These are phyloP conservation scores for Metridium senile DNA, from an alignment of 92 coral and sea anemone genomes.

Conservation along the genomic window DNA sequence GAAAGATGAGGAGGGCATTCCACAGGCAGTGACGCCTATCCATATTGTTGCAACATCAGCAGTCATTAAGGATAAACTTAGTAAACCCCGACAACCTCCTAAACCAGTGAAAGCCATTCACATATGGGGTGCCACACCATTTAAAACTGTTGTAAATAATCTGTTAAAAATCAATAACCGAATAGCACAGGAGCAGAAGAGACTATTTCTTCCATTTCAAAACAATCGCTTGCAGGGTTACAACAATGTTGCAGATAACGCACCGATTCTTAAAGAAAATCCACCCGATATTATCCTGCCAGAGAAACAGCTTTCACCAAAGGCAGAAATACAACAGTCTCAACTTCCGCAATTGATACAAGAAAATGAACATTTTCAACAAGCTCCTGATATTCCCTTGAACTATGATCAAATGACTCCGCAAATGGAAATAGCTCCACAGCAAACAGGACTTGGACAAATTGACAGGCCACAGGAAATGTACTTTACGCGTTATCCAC, in stretches of 20 bases:
- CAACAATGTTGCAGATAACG: conserved; percentile 6
- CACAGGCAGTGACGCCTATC: conserved; percentile 72
- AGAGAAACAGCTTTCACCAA: not conserved
- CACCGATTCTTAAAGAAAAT: not conserved
- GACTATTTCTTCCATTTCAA: conserved; percentile 61
- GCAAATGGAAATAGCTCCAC: no score
- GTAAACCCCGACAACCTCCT: conserved; percentile 50
- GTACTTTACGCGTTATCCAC: conserved; percentile 6
- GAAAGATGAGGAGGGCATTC: conserved; percentile 37
- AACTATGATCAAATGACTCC: conserved; percentile 8
- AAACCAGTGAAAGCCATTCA: conserved; percentile 88
- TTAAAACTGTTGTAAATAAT: conserved; percentile 76
- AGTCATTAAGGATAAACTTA: conserved; percentile 66
- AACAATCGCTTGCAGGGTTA: conserved; percentile 25
- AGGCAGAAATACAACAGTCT: not conserved
- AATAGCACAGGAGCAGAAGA: conserved; percentile 49
- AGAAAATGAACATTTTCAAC: conserved; percentile 14
- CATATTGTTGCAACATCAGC: conserved; percentile 85
- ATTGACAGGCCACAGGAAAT: conserved; percentile 1
- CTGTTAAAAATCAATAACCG: conserved; percentile 63
- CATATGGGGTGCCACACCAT: conserved; percentile 93
- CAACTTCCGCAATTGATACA: conserved; percentile 15
- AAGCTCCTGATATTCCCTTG: not conserved
- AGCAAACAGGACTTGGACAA: not conserved
- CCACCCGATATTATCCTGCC: conserved; percentile 2